Base-by-base conservation (phyloP, 1,140 invertebrate species). In the Eulimnadia texana region DNA sequence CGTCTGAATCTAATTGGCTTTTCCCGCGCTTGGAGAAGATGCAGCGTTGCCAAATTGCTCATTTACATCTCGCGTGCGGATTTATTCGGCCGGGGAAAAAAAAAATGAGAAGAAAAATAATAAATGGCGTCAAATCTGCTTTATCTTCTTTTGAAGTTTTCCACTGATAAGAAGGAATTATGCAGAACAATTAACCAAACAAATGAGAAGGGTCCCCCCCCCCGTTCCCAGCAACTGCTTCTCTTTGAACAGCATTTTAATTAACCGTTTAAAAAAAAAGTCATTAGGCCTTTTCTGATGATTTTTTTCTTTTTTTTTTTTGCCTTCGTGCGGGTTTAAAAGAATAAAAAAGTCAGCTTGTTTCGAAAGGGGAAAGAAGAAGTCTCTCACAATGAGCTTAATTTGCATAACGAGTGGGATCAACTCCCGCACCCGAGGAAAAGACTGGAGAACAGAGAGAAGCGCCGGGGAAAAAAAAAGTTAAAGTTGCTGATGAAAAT, bases 21-120 rank as follows among this genome's bases (percentile, higher is more conserved):
- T 6, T 42, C 33, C 33, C 33, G 33, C 33, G 6, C 16, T 42
- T 42, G 33, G 16, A 42, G 16, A 42, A 42, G 6, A 42, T 16
- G 33, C 33, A 42, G 33, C 33, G 33, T 42, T 42, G 33, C 33
- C 33, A 42, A 16, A 42, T 42, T 42, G 33, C 33, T 42, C 33
- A 42, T 42, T 42, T 42, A 16, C 33, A 42, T 42, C n/a, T 42
- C 33, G 33, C 33, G 16, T 42, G 33, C 33, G 33, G 33, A 16
- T 42, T 42, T 42, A 9, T 42, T 42, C 33, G n/a, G 16, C 52
- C 16, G n/a, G 22, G 11, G 28, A 20, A 58, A 28, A 16, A 42
- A 29, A 58, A 58, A 58, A 54, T 19, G 53, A 19, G 53, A 54
- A 13, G 23, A 54, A 27, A 54, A 54, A n/a, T 54, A 54, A 20